A percentile compares a stretch with the other conserved stretches of the same genome.
phyloP scores from a whole-genome alignment of 1,140 invertebrate species.

The Lordiphosa collinella region DNA sequence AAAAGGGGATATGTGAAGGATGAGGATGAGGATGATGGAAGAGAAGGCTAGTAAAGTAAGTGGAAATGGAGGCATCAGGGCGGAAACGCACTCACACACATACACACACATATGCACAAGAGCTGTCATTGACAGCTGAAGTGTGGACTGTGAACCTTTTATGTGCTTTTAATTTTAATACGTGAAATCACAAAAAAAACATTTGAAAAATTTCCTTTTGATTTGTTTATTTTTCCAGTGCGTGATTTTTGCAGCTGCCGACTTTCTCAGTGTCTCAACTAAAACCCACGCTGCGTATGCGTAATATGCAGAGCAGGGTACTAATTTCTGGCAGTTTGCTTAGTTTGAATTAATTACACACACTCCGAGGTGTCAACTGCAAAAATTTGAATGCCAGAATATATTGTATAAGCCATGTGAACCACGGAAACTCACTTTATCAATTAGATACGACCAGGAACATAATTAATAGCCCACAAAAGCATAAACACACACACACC shows the following conservation, averaged over 20 bases:
- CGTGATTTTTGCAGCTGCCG: slow-evolving; percentile 32
- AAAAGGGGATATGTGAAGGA: slow-evolving; percentile 19
- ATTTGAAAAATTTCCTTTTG: slow-evolving; percentile 23
- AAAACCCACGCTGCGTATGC: slow-evolving; percentile 28
- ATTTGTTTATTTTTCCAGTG: neutral
- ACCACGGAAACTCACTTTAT: slow-evolving; percentile 31
- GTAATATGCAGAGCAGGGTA: slow-evolving; percentile 28
- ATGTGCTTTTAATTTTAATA: slow-evolving; percentile 63
- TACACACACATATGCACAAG: neutral
- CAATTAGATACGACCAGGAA: slow-evolving; percentile 25
- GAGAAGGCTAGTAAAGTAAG: slow-evolving; percentile 71
- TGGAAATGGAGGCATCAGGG: slow-evolving; percentile 71
- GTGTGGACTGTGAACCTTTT: slow-evolving; percentile 61
- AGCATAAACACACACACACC: slow-evolving; percentile 2
- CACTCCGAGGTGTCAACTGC: slow-evolving; percentile 34
- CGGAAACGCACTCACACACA: slow-evolving; percentile 47
- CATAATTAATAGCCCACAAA: slow-evolving; percentile 52
- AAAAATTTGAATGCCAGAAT: slow-evolving; percentile 17
- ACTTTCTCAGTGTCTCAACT: slow-evolving; percentile 11
- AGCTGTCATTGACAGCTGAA: slow-evolving; percentile 25
- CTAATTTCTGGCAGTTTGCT: slow-evolving; percentile 7
- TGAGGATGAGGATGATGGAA: slow-evolving; percentile 26
- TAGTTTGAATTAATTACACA: neutral
- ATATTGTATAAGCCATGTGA: neutral
- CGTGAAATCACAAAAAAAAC: slow-evolving; percentile 20